A percentile compares a stretch with the other conserved stretches of the same genome.
phyloP scores from a whole-genome alignment of 2,888 invertebrate species.

The Neoitamus cyanurus region DNA sequence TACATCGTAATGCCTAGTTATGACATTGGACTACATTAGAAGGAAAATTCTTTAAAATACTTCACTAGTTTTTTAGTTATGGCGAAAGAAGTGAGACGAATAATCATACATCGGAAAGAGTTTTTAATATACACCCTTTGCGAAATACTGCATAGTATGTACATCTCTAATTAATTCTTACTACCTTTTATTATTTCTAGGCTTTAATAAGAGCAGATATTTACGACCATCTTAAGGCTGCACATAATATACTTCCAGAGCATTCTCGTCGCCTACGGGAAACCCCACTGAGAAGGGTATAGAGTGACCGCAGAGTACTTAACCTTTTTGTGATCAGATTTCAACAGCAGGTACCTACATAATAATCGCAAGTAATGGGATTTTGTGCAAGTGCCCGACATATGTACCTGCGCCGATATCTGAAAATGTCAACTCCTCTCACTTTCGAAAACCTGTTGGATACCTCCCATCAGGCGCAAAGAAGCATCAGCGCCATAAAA shows the following conservation, averaged over 20 bases:
- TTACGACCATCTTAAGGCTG: too few species aligned
- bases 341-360: neutral
- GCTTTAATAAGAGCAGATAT: too few species aligned
- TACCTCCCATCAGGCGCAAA: neutral
- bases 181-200: too few species aligned
- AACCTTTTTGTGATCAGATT: neutral
- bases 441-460: neutral
- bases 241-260: neutral
- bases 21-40: too few species aligned
- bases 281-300: neutral
- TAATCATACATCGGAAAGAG: too few species aligned
- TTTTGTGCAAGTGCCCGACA: neutral
- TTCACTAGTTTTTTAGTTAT: too few species aligned
- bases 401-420: neutral
- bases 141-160: too few species aligned
- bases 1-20: too few species aligned
- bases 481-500: neutral
- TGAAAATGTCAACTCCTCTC: neutral
- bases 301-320: neutral
- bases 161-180: too few species aligned
- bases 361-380: neutral
- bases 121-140: too few species aligned
- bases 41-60: too few species aligned
- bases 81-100: too few species aligned
- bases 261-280: neutral